phyloP scores from a whole-genome alignment of 2,888 invertebrate species.

The Hoplodrina blanda region DNA sequence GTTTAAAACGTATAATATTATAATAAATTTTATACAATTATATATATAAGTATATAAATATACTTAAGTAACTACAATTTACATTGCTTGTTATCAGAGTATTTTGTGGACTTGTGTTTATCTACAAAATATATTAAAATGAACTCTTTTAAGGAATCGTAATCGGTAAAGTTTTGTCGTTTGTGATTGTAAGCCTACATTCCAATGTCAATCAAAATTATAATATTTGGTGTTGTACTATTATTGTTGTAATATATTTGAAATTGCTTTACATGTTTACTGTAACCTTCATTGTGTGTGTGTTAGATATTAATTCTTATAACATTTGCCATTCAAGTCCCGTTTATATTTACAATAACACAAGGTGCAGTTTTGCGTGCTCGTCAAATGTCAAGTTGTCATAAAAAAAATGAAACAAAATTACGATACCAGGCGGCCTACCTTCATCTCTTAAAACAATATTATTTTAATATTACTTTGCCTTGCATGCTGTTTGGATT shows the following conservation, averaged over 20 bases:
- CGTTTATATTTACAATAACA: background rate
- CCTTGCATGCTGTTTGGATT: no score
- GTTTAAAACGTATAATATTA: background rate
- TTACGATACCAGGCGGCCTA: no score
- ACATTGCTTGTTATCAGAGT: constrained; percentile 23
- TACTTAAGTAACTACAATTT: constrained; percentile 12
- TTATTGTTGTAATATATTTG: constrained; percentile 9
- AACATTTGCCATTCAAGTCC: background rate
- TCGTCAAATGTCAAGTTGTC: no score
- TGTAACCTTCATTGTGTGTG: constrained; percentile 27
- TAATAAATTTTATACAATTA: constrained; percentile 23
- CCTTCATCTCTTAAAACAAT: no score
- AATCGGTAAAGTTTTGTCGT: background rate
- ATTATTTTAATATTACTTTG: no score
- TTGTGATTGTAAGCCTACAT: constrained; percentile 35
- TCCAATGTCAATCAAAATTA: constrained; percentile 35
- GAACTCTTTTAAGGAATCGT: constrained; percentile 5
- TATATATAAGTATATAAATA: constrained; percentile 8
- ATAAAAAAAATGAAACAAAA: no score
- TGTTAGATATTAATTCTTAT: constrained; percentile 18
- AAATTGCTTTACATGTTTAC: constrained; percentile 35
- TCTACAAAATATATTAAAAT: background rate
- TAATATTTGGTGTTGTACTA: constrained; percentile 22
- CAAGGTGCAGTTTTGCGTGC: no score
- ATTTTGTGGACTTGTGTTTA: constrained; percentile 2